Evolutionary conservation across 2,113 vertebrate genomes (phyloP), one percentile per base, ranked within the genome.

Genomic region (Clarias gariepinus): DNA sequence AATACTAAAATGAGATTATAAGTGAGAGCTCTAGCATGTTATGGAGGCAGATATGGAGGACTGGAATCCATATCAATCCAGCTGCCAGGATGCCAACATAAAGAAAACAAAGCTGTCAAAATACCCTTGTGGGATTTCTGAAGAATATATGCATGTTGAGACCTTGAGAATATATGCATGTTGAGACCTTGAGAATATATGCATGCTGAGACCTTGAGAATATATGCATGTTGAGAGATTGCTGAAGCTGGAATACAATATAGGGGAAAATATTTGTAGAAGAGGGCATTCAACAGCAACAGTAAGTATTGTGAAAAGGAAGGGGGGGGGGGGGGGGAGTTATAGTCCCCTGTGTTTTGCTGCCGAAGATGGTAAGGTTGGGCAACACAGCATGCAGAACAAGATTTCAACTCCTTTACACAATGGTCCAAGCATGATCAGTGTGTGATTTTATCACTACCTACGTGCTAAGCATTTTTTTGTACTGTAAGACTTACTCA

Each of bases 31-130:
- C 57, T 81, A 36, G 30, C 10, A 10, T 61, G 78, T 60, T 57
- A 61, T 11, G 2, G 55, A 63, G 21, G 57, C 57, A 79, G 1
- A 52, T 9, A n/a, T 53, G 47, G 53, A 76, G 69, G 79, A 47
- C 41, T 64, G 53, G 21, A 64, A 3, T 12, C 78, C 76, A 47
- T 77, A 81, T 91, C 87, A 87, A 85, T 81, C 30, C 63, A 66
- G 86, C 85, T 83, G 82, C 83, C 89, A 81, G 86, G 85, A 7
- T 25, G 11, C 47, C 52, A 83, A 78, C 57, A 33, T 89, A 86
- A 76, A 82, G 79, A 87, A 92, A 92, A 90, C 90, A 92, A 92
- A 93, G 89, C 90, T 94, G 91, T 91, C 83, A 90, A 83, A 93
- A 91, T 89, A 92, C 87, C 47, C 60, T 81, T 78, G 47, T 83